phyloP scores from a whole-genome alignment of 1,140 invertebrate species.

The Zaprionus vittiger region DNA sequence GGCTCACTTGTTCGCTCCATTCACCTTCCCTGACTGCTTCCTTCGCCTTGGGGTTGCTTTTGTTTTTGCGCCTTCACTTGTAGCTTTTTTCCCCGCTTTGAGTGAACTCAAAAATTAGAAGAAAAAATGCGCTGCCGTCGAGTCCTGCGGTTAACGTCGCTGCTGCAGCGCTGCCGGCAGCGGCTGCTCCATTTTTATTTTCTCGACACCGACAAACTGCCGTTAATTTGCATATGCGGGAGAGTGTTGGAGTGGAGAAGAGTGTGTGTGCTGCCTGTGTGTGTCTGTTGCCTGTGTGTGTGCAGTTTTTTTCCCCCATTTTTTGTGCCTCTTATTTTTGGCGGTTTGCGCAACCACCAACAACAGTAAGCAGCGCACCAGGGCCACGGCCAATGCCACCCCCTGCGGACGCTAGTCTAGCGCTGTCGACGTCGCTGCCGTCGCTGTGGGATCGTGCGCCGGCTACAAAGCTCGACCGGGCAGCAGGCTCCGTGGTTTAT shows the following conservation, averaged over 20 bases:
- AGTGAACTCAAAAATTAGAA: conserved; percentile 67
- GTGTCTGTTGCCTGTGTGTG: conserved; percentile 29
- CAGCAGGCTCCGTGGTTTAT: conserved; percentile 81
- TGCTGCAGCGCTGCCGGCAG: conserved; percentile 37
- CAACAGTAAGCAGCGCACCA: conserved; percentile 46
- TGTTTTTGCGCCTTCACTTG: conserved; percentile 24
- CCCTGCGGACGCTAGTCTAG: conserved; percentile 28
- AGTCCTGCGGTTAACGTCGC: conserved; percentile 40
- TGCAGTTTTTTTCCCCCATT: conserved; percentile 19
- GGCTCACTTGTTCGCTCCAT: conserved; percentile 19
- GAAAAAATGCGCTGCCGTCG: conserved; percentile 52
- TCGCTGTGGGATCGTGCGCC: conserved; percentile 43
- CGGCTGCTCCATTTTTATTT: conserved; percentile 81
- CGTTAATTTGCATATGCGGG: conserved; percentile 70
- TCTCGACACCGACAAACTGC: conserved; percentile 53
- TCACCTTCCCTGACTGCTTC: background rate
- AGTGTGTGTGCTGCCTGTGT: conserved; percentile 41
- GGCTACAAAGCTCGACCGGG: conserved; percentile 36
- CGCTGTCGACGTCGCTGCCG: conserved; percentile 33
- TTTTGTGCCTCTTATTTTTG: conserved; percentile 40
- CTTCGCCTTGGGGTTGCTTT: conserved; percentile 1
- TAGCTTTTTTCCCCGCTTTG: conserved; percentile 64
- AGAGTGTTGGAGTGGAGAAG: conserved; percentile 6
- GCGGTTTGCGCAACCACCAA: conserved; percentile 57
- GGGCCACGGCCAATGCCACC: conserved; percentile 77